Evolutionary conservation across 2,113 vertebrate genomes (phyloP).

Genomic region (Halichoeres trimaculatus): DNA sequence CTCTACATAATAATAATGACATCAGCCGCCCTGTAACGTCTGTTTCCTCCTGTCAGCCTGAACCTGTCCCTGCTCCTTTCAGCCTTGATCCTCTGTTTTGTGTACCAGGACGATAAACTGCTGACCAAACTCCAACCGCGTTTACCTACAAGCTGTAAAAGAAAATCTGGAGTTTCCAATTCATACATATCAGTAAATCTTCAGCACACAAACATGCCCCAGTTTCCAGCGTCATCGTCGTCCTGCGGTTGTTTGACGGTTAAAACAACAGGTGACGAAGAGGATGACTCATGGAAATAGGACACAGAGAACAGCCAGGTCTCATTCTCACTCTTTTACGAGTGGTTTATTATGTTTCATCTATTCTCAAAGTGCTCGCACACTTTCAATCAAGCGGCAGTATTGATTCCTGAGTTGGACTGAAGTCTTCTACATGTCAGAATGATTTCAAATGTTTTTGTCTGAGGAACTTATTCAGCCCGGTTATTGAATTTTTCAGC

Average conservation of each 20-base stretch:
- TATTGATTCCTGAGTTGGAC: not conserved
- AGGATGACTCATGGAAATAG: slow-evolving; percentile 1
- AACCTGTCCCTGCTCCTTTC: not conserved
- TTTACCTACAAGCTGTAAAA: slow-evolving; percentile 42
- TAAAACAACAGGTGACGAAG: slow-evolving; percentile 8
- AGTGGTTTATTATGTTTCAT: not conserved
- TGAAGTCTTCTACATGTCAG: not conserved
- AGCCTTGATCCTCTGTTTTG: not conserved
- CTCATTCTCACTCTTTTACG: not conserved
- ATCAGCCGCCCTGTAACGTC: too few species aligned
- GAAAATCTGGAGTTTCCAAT: slow-evolving; percentile 6
- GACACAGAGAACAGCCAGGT: not conserved
- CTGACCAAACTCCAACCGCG: slow-evolving; percentile 53
- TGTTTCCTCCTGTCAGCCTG: not conserved
- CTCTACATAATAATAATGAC: too few species aligned
- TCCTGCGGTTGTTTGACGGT: slow-evolving; percentile 1
- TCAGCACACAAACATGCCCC: slow-evolving; percentile 39
- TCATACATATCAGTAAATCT: slow-evolving; percentile 16
- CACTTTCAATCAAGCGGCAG: not conserved
- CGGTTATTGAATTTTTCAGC: too few species aligned
- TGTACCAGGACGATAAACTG: slow-evolving; percentile 2
- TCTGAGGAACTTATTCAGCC: too few species aligned
- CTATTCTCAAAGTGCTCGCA: not conserved
- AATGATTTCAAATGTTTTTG: too few species aligned
- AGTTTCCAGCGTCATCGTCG: slow-evolving; percentile 22